Conservation (phyloP, 2,113 vertebrate species). For the Channa argus region DNA sequence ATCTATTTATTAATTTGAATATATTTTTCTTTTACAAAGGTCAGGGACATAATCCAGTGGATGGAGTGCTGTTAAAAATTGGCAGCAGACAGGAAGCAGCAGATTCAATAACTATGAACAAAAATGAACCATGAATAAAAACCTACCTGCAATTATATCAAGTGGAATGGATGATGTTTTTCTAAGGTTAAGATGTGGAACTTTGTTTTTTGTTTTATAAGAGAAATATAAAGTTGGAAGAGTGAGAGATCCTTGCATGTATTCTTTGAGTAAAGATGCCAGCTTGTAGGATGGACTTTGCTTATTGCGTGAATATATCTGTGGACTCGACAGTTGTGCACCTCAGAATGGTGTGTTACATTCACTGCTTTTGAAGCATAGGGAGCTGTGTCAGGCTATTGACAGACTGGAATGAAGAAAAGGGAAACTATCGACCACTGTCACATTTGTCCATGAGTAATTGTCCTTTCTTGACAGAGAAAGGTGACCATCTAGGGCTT, state of each 20-base stretch:
- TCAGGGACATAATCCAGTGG: no score
- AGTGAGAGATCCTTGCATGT: no score
- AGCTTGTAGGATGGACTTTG: conserved; percentile 17
- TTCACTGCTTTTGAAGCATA: conserved; percentile 12
- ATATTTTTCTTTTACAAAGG: no score
- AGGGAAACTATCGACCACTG: conserved; percentile 16
- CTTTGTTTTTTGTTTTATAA: neutral
- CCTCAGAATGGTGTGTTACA: conserved; percentile 9
- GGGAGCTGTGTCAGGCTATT: neutral
- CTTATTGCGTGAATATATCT: conserved; percentile 22
- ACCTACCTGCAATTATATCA: no score
- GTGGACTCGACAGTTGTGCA: conserved; percentile 7
- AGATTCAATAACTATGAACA: no score
- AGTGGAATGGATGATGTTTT: no score
- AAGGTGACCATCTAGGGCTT: conserved; percentile 15
- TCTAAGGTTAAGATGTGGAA: no score
- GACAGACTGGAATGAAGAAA: conserved; percentile 22
- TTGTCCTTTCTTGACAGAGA: conserved; percentile 28
- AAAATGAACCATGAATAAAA: no score
- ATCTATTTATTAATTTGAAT: no score
- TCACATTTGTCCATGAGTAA: conserved; percentile 43
- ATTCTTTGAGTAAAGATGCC: neutral
- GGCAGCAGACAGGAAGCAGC: no score
- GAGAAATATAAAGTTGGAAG: neutral
- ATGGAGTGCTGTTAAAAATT: no score